These are phyloP conservation scores for Clarias gariepinus DNA, from an alignment of 2,113 vertebrate genomes.

Conservation along the genomic window DNA sequence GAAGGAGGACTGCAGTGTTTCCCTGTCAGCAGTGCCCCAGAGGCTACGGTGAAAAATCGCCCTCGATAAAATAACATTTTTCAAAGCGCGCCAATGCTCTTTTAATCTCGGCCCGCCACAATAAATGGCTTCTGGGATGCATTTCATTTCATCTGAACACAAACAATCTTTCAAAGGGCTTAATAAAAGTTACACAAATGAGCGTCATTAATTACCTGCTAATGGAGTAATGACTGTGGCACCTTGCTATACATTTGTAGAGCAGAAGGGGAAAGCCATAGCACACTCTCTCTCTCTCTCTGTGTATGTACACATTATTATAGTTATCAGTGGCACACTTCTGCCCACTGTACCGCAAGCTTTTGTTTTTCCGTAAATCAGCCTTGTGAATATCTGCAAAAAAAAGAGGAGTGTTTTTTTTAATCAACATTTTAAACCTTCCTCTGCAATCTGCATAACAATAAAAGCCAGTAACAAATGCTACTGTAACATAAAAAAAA, in stretches of 20 bases:
- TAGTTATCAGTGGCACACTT: conserved; percentile 6
- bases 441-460: background rate
- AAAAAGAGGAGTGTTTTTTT: background rate
- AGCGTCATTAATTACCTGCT: conserved; percentile 88
- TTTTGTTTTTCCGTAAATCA: background rate
- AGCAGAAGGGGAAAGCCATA: conserved; percentile 59
- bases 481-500: background rate
- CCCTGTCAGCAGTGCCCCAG: conserved; percentile 86
- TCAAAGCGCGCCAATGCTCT: conserved; percentile 89
- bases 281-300: conserved; percentile 57
- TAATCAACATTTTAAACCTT: background rate
- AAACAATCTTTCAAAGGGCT: conserved; percentile 84
- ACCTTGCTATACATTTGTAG: conserved; percentile 61
- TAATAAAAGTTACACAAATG: conserved; percentile 89
- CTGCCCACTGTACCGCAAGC: background rate
- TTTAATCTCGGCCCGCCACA: conserved; percentile 90
- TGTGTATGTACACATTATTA: background rate
- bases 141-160: conserved; percentile 84
- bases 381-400: background rate
- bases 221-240: conserved; percentile 87
- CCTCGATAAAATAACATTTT: conserved; percentile 95
- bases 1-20: conserved; percentile 93
- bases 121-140: conserved; percentile 86
- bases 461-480: background rate
- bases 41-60: conserved; percentile 90